Conservation (phyloP, 2,888 invertebrate genomes). For the Rhopalosiphum nymphaeae region DNA sequence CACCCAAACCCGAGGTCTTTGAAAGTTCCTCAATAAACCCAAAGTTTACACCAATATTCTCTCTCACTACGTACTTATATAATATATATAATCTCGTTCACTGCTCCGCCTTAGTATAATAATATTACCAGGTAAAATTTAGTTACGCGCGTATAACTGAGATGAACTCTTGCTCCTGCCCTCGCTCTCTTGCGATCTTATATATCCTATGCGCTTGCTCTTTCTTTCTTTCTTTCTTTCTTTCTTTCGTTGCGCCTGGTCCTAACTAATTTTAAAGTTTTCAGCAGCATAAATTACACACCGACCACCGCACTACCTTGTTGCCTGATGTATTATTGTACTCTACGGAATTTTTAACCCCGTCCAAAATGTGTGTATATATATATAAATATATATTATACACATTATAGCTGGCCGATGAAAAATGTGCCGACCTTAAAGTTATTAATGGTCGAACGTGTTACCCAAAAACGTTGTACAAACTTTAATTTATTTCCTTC, state of each 20-base stretch:
- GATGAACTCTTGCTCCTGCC: conserved; percentile 40
- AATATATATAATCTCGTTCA: background rate
- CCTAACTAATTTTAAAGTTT: conserved; percentile 65
- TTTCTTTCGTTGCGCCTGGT: conserved; percentile 36
- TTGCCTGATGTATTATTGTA: conserved; percentile 63
- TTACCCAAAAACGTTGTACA: conserved; percentile 61
- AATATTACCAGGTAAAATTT: conserved; percentile 53
- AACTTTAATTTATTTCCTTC: conserved; percentile 63
- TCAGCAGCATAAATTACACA: conserved; percentile 62
- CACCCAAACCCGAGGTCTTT: background rate
- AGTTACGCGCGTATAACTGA: conserved; percentile 37
- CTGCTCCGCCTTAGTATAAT: background rate
- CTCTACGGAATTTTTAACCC: conserved; percentile 64
- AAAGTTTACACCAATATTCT: conserved; percentile 57
- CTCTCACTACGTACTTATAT: conserved; percentile 23
- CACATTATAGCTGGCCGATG: conserved; percentile 61
- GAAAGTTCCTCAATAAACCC: conserved; percentile 64
- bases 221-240: conserved; percentile 20
- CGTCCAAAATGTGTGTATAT: conserved; percentile 35
- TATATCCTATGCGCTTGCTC: background rate
- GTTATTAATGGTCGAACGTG: conserved; percentile 64
- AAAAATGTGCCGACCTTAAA: conserved; percentile 64
- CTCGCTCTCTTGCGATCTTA: conserved; percentile 1
- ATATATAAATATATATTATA: conserved; percentile 6
- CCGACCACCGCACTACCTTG: conserved; percentile 40